Evolutionary conservation across 1,140 invertebrate genomes (phyloP).

Genomic region (Ceratitis capitata): DNA sequence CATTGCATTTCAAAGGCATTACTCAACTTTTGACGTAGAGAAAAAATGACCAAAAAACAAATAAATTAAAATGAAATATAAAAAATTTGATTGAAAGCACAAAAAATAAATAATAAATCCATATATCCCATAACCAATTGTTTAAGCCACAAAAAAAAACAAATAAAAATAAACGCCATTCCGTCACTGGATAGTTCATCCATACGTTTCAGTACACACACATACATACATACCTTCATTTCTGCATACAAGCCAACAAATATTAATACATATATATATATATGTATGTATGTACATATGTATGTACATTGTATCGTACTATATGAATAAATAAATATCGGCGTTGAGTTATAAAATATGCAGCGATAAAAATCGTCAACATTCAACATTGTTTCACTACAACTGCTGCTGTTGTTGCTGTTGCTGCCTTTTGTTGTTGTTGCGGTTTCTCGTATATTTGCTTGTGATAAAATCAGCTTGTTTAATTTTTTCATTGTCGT

Average conservation of each 20-base stretch:
- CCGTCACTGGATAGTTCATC: not conserved
- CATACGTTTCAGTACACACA: not conserved
- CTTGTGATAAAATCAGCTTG: constrained; percentile 19
- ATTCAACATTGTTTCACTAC: constrained; percentile 16
- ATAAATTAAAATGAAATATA: not conserved
- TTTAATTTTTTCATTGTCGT: not conserved
- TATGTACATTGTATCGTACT: too few species aligned
- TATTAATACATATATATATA: too few species aligned
- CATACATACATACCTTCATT: not conserved
- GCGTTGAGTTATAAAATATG: constrained; percentile 33
- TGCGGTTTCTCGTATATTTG: not conserved
- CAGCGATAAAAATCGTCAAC: constrained; percentile 31
- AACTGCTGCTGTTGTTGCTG: not conserved
- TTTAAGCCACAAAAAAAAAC: not conserved
- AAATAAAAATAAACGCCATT: not conserved
- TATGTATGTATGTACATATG: not conserved
- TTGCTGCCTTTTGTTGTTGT: not conserved
- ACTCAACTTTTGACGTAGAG: constrained; percentile 1
- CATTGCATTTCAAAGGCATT: not conserved
- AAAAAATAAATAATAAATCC: too few species aligned
- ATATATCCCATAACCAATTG: not conserved
- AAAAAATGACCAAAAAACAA: not conserved
- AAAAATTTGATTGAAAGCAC: too few species aligned
- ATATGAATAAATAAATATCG: too few species aligned
- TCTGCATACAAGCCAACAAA: too few species aligned